Percentiles rank a stretch among this genome's conserved stretches.
Evolutionary conservation across 92 coral and sea anemone genomes (phyloP).

Genomic region (Porites cylindrica): DNA sequence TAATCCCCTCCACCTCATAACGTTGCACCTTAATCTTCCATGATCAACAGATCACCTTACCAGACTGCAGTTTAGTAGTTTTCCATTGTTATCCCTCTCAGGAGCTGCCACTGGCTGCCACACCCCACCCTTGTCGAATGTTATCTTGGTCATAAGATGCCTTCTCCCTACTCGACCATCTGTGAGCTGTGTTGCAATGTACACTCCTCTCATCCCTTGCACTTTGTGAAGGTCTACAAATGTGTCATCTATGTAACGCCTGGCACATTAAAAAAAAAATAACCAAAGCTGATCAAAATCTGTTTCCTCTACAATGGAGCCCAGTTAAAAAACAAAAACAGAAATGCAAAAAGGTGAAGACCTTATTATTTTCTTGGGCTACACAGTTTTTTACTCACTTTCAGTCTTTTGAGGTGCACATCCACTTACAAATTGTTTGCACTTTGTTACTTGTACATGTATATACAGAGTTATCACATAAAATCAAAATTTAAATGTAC

Average conservation of each 20-base stretch:
- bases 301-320: no score
- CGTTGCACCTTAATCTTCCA: no score
- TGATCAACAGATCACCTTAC: conserved; percentile 50
- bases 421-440: no score
- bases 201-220: conserved; percentile 89
- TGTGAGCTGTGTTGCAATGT: conserved; percentile 90
- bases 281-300: not conserved
- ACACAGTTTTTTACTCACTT: no score
- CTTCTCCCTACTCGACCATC: conserved; percentile 79
- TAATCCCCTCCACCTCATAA: no score
- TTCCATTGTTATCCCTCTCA: conserved; percentile 61
- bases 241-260: conserved; percentile 79
- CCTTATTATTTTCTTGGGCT: no score
- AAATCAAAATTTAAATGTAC: no score
- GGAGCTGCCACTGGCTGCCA: conserved; percentile 86
- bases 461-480: no score
- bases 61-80: conserved; percentile 70
- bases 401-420: no score
- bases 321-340: no score
- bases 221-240: conserved; percentile 97
- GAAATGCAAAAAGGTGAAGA: no score
- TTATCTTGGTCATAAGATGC: conserved; percentile 71
- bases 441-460: no score
- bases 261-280: conserved; percentile 16
- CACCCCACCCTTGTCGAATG: conserved; percentile 91